Percentiles rank a stretch among this genome's conserved stretches.
These are phyloP conservation scores for Ammodytes marinus DNA, from an alignment of 2,113 vertebrate species.

Conservation along the genomic window DNA sequence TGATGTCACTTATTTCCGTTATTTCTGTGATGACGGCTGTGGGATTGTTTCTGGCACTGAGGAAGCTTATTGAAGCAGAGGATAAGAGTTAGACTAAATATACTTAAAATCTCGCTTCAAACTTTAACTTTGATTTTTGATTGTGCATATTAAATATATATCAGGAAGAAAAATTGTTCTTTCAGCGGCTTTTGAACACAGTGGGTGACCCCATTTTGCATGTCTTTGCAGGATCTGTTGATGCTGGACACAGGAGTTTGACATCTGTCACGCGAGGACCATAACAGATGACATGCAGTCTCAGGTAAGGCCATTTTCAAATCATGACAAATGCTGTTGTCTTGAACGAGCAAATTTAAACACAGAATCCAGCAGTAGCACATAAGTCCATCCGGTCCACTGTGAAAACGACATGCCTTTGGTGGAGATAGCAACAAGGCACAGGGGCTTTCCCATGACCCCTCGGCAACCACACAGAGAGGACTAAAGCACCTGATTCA, in stretches of 20 bases:
- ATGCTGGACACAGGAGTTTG: conserved; percentile 42
- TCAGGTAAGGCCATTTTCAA: conserved; percentile 75
- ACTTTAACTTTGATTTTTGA: background rate
- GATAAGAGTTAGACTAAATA: too few relatives aligned
- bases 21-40: background rate
- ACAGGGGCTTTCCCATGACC: conserved; percentile 80
- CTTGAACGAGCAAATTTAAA: background rate
- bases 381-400: background rate
- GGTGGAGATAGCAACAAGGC: conserved; percentile 25
- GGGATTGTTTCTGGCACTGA: background rate
- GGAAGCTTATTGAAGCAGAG: background rate
- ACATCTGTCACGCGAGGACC: conserved; percentile 48
- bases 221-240: conserved; percentile 58
- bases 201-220: background rate
- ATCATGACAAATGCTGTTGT: background rate
- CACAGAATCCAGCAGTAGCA: background rate
- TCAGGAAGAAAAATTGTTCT: too few relatives aligned
- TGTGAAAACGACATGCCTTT: conserved; percentile 17
- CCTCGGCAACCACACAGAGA: conserved; percentile 41
- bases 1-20: background rate
- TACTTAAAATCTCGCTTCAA: too few relatives aligned
- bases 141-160: too few relatives aligned
- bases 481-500: conserved; percentile 62
- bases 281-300: conserved; percentile 83
- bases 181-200: background rate